Evolutionary conservation across 2,113 vertebrate species (phyloP).

Genomic region (Casuarius casuarius): DNA sequence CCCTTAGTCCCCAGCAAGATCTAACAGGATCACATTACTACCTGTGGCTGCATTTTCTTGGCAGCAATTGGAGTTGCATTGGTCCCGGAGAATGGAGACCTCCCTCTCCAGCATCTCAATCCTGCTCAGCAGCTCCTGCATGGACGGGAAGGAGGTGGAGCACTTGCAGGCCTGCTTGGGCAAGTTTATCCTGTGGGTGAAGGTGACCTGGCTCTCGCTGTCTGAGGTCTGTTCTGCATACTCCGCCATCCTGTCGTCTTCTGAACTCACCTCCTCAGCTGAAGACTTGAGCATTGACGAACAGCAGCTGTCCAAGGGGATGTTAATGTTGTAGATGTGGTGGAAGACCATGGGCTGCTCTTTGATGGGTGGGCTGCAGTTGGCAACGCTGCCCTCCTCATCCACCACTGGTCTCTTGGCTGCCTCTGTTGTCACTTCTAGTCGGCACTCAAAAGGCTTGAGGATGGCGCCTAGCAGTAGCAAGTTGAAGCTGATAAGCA

Average conservation of each 20-base stretch:
- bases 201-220: constrained; percentile 91
- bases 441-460: constrained; percentile 73
- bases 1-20: constrained; percentile 42
- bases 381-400: constrained; percentile 67
- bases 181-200: constrained; percentile 96
- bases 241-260: constrained; percentile 78
- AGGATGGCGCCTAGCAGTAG: constrained; percentile 75
- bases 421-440: constrained; percentile 69
- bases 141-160: constrained; percentile 75
- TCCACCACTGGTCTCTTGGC: constrained; percentile 75
- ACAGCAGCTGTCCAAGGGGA: constrained; percentile 91
- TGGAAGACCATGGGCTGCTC: constrained; percentile 92
- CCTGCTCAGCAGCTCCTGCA: constrained; percentile 91
- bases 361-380: constrained; percentile 78
- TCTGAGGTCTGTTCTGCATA: constrained; percentile 90
- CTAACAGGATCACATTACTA: constrained; percentile 69
- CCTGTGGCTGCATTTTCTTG: constrained; percentile 90
- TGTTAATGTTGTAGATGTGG: constrained; percentile 96
- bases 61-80: constrained; percentile 90
- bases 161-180: constrained; percentile 92
- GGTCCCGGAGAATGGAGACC: constrained; percentile 89
- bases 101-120: constrained; percentile 97
- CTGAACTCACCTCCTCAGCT: constrained; percentile 74
- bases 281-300: constrained; percentile 85
- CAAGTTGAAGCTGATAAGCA: constrained; percentile 79